Evolutionary conservation across 2,888 invertebrate species (phyloP).

Genomic region (Fabriciana adippe): DNA sequence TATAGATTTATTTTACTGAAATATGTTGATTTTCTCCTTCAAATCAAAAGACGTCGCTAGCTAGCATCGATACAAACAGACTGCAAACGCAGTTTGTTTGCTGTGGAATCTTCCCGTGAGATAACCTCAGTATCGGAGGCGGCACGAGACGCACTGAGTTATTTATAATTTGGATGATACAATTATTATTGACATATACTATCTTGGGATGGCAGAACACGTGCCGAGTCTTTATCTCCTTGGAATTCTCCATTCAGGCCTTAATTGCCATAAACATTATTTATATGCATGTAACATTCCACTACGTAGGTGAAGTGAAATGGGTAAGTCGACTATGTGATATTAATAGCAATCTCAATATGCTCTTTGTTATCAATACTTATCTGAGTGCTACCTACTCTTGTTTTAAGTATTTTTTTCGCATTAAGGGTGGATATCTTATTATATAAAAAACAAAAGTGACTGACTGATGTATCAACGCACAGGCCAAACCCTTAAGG

Average conservation of each 20-base stretch:
- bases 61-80: slow-evolving; percentile 33
- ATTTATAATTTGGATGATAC: slow-evolving; percentile 46
- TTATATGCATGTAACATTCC: slow-evolving; percentile 27
- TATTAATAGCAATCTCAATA: slow-evolving; percentile 22
- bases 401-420: no score
- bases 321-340: slow-evolving; percentile 10
- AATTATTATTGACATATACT: slow-evolving; percentile 47
- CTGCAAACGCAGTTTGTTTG: slow-evolving; percentile 61
- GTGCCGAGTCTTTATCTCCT: slow-evolving; percentile 46
- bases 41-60: slow-evolving; percentile 33
- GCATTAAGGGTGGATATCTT: no score
- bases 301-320: slow-evolving; percentile 20
- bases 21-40: background rate
- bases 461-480: no score
- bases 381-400: background rate
- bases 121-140: slow-evolving; percentile 69
- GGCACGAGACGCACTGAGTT: slow-evolving; percentile 64
- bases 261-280: slow-evolving; percentile 35
- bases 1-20: background rate
- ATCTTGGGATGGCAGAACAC: slow-evolving; percentile 47
- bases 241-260: slow-evolving; percentile 49
- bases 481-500: no score
- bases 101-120: slow-evolving; percentile 77
- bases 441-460: no score
- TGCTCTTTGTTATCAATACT: background rate